phyloP scores from a whole-genome alignment of 2,888 invertebrate species.

The Clepsis dumicolana region DNA sequence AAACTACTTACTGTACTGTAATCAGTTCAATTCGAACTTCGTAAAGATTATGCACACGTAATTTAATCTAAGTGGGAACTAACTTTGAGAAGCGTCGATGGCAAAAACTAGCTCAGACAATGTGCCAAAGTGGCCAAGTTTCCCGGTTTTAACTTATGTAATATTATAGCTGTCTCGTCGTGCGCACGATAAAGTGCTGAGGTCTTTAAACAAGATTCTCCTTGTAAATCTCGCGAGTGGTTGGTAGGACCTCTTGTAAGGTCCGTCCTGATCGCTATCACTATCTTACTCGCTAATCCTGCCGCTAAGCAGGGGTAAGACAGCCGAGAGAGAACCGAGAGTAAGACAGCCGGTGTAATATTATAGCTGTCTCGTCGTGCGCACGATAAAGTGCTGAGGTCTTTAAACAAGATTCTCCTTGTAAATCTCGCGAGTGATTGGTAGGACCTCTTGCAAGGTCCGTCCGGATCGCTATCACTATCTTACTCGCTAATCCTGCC shows the following conservation, averaged over 20 bases:
- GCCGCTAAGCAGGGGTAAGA: no score
- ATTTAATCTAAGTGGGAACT: conserved; percentile 2
- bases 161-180: not conserved
- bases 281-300: no score
- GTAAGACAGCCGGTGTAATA: no score
- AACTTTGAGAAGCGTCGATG: not conserved
- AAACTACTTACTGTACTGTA: not conserved
- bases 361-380: not conserved
- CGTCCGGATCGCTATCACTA: no score
- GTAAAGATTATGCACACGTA: conserved; percentile 8
- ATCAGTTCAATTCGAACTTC: not conserved
- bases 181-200: not conserved
- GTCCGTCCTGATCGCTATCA: no score
- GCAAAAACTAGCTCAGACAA: conserved; percentile 17
- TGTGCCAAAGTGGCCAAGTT: conserved; percentile 10
- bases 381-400: not conserved
- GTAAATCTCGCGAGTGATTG: no score
- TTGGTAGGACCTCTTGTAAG: no score
- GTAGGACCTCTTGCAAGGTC: no score
- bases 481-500: no score
- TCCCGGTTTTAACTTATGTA: conserved; percentile 7
- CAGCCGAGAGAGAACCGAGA: no score
- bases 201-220: not conserved
- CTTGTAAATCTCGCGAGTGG: no score
- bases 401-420: not conserved